A percentile compares a stretch with the other conserved stretches of the same genome.
Conservation (phyloP, 2,888 invertebrate genomes). For the Actias luna region DNA sequence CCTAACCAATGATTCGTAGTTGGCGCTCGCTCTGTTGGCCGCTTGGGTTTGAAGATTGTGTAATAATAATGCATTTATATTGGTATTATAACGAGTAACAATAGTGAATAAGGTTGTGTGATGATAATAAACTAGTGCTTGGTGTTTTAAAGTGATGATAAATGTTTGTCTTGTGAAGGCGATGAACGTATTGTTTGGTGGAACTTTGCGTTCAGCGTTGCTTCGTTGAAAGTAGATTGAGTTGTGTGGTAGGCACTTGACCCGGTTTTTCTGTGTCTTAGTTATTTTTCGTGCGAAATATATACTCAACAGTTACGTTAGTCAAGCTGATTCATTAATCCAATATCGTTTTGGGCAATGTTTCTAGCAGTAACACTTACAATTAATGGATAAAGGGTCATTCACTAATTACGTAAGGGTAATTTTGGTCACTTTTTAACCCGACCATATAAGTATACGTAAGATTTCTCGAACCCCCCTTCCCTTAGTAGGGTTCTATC, state of each 20-base stretch:
- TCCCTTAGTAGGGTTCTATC: too few relatives aligned
- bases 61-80: not conserved
- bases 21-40: not conserved
- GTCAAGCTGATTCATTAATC: too few relatives aligned
- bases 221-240: not conserved
- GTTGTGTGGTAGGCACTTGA: not conserved
- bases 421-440: too few relatives aligned
- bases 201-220: not conserved
- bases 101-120: not conserved
- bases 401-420: too few relatives aligned
- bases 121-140: slow-evolving; percentile 3
- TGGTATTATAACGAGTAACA: not conserved
- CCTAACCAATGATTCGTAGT: not conserved
- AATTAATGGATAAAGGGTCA: too few relatives aligned
- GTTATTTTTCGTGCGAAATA: not conserved
- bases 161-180: slow-evolving; percentile 2
- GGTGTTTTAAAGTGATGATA: not conserved
- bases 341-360: too few relatives aligned
- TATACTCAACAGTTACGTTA: not conserved
- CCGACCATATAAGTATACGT: too few relatives aligned
- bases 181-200: not conserved
- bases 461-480: too few relatives aligned
- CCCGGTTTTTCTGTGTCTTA: not conserved
- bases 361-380: too few relatives aligned
- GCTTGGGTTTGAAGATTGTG: not conserved